These are phyloP conservation scores for Pterostichus madidus DNA, from an alignment of 2,888 invertebrate species.

Conservation along the genomic window DNA sequence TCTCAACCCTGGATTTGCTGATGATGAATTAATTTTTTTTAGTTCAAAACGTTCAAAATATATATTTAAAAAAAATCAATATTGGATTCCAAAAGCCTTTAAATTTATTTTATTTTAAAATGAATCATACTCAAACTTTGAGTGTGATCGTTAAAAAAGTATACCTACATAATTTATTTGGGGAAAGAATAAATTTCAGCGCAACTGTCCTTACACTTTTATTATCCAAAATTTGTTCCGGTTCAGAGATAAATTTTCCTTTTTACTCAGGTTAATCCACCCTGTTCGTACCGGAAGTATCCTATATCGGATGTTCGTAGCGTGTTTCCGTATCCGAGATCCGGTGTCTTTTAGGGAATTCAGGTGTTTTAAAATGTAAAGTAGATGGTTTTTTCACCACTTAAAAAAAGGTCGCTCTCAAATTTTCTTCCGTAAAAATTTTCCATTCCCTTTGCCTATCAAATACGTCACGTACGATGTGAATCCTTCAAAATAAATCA, in stretches of 20 bases:
- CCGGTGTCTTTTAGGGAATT: conserved; percentile 1
- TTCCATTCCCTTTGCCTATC: neutral
- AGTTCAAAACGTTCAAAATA: too few species aligned
- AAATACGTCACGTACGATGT: neutral
- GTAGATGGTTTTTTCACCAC: neutral
- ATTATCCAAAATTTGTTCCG: neutral
- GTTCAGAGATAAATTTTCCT: neutral
- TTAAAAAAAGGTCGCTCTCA: neutral
- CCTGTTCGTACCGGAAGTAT: neutral
- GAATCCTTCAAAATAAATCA: too few species aligned
- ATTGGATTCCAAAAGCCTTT: too few species aligned
- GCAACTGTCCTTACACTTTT: too few species aligned
- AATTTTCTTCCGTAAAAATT: conserved; percentile 4
- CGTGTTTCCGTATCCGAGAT: conserved; percentile 19
- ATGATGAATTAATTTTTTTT: too few species aligned
- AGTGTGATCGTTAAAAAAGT: too few species aligned
- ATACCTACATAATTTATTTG: too few species aligned
- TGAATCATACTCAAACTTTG: too few species aligned
- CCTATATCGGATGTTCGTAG: neutral
- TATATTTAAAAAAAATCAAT: too few species aligned
- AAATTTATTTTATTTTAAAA: too few species aligned
- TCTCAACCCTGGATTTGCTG: too few species aligned
- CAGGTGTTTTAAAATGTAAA: conserved; percentile 18
- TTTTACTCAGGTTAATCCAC: neutral
- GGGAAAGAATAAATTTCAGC: too few species aligned